phyloP scores from a whole-genome alignment of 2,797 vertebrate species.

The Parambassis ranga region DNA sequence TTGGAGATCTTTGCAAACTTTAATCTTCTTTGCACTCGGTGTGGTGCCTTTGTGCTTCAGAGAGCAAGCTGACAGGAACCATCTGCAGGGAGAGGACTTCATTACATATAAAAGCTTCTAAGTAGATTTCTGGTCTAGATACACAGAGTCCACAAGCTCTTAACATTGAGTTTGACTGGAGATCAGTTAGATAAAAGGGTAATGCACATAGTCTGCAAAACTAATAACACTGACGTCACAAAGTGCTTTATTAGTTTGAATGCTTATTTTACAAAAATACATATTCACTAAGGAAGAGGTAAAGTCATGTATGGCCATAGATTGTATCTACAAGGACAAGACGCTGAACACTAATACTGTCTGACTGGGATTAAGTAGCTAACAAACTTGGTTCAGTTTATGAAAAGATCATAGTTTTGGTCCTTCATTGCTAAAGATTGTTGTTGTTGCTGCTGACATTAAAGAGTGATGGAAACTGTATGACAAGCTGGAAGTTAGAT shows the following conservation, averaged over 20 bases:
- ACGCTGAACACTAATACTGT: no score
- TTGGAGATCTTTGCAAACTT: slow-evolving; percentile 56
- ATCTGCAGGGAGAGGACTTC: slow-evolving; percentile 38
- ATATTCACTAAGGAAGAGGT: no score
- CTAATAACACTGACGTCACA: background rate
- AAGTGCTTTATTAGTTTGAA: background rate
- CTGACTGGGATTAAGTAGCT: no score
- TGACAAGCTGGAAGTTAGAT: no score
- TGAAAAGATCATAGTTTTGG: no score
- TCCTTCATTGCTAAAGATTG: no score
- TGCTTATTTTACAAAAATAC: no score
- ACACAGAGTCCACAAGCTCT: slow-evolving; percentile 6
- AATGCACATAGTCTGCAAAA: background rate
- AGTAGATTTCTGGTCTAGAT: slow-evolving; percentile 27
- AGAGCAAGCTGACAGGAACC: slow-evolving; percentile 54
- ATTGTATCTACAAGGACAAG: no score
- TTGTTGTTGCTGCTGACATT: no score
- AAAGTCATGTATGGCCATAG: no score
- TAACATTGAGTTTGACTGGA: slow-evolving; percentile 15
- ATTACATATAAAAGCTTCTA: slow-evolving; percentile 50
- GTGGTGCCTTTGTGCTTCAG: slow-evolving; percentile 34
- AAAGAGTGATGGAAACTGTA: no score
- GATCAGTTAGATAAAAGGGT: slow-evolving; percentile 4
- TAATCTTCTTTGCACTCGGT: slow-evolving; percentile 46
- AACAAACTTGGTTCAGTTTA: no score